Percentiles rank a stretch among this genome's conserved stretches.
Conservation (phyloP, 2,888 invertebrate genomes). For the Antheraea assamensis region DNA sequence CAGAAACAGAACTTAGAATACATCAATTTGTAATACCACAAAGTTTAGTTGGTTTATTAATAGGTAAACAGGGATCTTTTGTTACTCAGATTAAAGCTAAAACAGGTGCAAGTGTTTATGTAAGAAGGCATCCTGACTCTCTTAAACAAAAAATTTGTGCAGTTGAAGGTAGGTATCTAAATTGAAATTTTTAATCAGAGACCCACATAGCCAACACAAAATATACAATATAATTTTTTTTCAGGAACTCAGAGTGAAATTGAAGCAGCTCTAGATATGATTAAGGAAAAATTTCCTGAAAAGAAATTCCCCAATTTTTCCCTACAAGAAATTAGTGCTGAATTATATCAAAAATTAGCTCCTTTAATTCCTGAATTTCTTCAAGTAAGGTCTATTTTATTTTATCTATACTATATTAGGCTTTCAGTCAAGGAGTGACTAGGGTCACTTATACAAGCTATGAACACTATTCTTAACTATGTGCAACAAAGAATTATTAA, state of each 20-base stretch:
- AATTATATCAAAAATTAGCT: constrained; percentile 75
- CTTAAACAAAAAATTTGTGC: constrained; percentile 91
- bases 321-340: constrained; percentile 82
- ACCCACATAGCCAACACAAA: not conserved
- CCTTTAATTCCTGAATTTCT: constrained; percentile 80
- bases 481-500: not conserved
- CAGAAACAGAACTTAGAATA: constrained; percentile 73
- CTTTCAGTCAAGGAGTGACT: too few species aligned
- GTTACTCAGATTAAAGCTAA: constrained; percentile 91
- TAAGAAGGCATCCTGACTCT: constrained; percentile 89
- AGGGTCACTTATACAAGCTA: too few species aligned
- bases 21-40: constrained; percentile 90
- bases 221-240: constrained; percentile 13
- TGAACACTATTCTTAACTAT: not conserved
- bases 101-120: constrained; percentile 89
- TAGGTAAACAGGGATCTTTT: constrained; percentile 91
- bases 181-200: not conserved
- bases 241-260: constrained; percentile 89
- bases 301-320: constrained; percentile 91
- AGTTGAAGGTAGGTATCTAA: constrained; percentile 85
- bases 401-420: too few species aligned
- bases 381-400: constrained; percentile 69
- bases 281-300: constrained; percentile 92
- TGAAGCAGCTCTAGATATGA: constrained; percentile 90
- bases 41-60: constrained; percentile 91